These are phyloP conservation scores for Trachelus iudaicus DNA, from an alignment of 2,888 invertebrate species.

Conservation along the genomic window DNA sequence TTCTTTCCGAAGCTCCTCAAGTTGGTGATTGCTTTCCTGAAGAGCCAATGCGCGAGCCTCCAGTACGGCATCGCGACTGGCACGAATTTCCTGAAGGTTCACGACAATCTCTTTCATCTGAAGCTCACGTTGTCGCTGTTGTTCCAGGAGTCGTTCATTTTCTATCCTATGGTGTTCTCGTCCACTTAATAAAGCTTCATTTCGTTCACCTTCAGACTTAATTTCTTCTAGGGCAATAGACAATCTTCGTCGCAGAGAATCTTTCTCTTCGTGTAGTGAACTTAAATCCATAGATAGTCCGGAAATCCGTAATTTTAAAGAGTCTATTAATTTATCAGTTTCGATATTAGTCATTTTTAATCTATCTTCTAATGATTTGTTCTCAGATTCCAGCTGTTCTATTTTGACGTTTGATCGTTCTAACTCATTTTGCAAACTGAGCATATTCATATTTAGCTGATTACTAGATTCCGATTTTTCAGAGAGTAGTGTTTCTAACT, in stretches of 20 bases:
- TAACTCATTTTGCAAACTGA: not conserved
- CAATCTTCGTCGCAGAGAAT: conserved; percentile 32
- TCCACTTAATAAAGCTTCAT: not conserved
- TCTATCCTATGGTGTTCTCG: not conserved
- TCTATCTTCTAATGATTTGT: not conserved
- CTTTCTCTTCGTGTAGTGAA: not conserved
- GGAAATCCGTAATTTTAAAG: not conserved
- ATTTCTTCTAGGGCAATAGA: conserved; percentile 3
- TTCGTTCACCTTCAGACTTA: not conserved
- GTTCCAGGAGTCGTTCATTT: not conserved
- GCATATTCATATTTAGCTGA: not conserved
- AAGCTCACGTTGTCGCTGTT: conserved; percentile 28
- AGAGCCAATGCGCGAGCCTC: conserved; percentile 42
- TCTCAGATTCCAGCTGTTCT: not conserved
- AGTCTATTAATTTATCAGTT: not conserved
- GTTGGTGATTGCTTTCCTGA: conserved; percentile 33
- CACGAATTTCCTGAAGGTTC: conserved; percentile 44
- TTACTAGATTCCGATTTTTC: not conserved
- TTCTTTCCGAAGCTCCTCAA: conserved; percentile 32
- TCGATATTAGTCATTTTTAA: conserved; percentile 13
- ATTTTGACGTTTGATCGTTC: not conserved
- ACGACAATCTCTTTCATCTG: conserved; percentile 47
- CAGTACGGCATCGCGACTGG: conserved; percentile 43
- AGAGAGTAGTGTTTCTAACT: conserved; percentile 7
- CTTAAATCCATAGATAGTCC: not conserved